Conservation (phyloP, 92 coral and sea anemone species). For the Scolanthus callimorphus region DNA sequence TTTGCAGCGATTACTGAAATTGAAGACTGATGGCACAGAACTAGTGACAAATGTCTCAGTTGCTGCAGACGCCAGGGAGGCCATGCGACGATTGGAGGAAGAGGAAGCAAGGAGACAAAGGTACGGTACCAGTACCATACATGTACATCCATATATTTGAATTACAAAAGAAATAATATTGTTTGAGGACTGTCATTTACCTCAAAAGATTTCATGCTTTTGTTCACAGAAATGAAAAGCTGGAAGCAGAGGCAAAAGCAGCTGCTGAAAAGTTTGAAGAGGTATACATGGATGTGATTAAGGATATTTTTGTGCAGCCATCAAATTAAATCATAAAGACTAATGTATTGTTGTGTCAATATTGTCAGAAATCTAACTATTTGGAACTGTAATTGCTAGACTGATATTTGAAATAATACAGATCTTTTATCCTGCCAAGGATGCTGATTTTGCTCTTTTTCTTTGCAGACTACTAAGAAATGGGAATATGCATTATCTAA, state of each 20-base stretch:
- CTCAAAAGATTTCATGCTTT: background rate
- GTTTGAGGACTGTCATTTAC: background rate
- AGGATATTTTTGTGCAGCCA: too few relatives aligned
- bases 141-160: background rate
- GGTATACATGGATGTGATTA: conserved; percentile 17
- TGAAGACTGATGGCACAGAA: conserved; percentile 96
- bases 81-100: conserved; percentile 82
- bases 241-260: conserved; percentile 92
- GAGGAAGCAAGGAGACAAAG: conserved; percentile 89
- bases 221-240: conserved; percentile 76
- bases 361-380: too few relatives aligned
- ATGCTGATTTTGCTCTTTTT: too few relatives aligned
- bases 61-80: conserved; percentile 98
- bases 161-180: background rate
- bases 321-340: too few relatives aligned
- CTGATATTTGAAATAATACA: too few relatives aligned
- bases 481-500: conserved; percentile 95
- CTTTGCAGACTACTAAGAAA: conserved; percentile 78
- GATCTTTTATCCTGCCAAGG: too few relatives aligned
- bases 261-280: conserved; percentile 97
- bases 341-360: too few relatives aligned
- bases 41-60: conserved; percentile 94
- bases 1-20: conserved; percentile 82
- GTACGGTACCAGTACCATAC: conserved; percentile 11
- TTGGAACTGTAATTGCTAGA: too few relatives aligned